Evolutionary conservation across 2,888 invertebrate species (phyloP).

Genomic region (Leucania comma): DNA sequence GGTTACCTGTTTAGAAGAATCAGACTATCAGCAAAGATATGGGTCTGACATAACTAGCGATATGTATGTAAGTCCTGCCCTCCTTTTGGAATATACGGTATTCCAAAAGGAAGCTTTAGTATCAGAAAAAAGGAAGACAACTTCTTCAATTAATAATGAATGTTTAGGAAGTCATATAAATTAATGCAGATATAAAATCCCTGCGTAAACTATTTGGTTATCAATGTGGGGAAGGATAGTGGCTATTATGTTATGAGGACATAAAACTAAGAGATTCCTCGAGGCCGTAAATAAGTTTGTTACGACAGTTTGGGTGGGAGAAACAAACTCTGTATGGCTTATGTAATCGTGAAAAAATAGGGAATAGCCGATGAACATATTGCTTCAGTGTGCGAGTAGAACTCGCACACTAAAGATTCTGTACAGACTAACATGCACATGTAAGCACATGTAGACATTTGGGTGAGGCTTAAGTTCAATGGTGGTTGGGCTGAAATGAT

Average conservation of each 20-base stretch:
- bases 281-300: constrained; percentile 21
- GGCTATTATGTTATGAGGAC: constrained; percentile 1
- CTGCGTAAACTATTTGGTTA: constrained; percentile 16
- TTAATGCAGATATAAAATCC: constrained; percentile 8
- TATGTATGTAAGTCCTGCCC: too few relatives aligned
- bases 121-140: neutral
- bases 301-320: constrained; percentile 8
- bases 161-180: neutral
- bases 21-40: too few relatives aligned
- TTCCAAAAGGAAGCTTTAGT: too few relatives aligned
- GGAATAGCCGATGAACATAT: neutral
- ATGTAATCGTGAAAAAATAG: constrained; percentile 24
- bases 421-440: too few relatives aligned
- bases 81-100: too few relatives aligned
- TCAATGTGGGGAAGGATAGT: constrained; percentile 1
- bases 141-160: too few relatives aligned
- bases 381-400: neutral
- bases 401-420: too few relatives aligned
- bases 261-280: constrained; percentile 16
- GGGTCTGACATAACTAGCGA: too few relatives aligned
- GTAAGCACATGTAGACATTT: too few relatives aligned
- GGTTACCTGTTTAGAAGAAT: too few relatives aligned
- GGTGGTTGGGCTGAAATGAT: too few relatives aligned
- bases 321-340: constrained; percentile 3
- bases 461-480: too few relatives aligned